Evolutionary conservation across 2,113 vertebrate species (phyloP), one percentile per base, ranked within the genome.

Genomic region (Cyanocitta stelleri): DNA sequence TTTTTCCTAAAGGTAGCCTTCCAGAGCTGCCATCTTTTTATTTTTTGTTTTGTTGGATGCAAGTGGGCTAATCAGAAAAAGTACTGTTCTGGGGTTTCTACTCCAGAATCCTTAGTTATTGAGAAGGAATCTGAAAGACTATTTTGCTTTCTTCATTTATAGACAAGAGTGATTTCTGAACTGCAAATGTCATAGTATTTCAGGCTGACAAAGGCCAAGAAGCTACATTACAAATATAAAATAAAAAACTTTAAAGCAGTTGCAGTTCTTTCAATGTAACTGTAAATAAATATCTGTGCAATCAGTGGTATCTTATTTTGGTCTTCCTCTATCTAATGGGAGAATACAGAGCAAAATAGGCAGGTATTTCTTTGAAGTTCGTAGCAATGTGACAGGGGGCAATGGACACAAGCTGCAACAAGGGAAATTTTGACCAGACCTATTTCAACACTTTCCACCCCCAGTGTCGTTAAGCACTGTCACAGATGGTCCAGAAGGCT

Each of bases 391-490:
- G 17, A 52, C 6, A 33, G 9, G 19, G 5, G 19, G 0, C 19
- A 64, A 79, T 32, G 12, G 15, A 41, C 29, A 30, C 6, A 46
- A 75, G n/a, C 14, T 71, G 26, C 35, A 86, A 43, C 12, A 48
- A 48, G 9, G 30, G 20, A 79, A 88, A 43, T 76, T 63, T 85
- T 71, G 8, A 24, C 11, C 22, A 22, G 39, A 43, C 4, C 13
- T 61, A 15, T 48, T n/a, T 9, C 20, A 37, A 37, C 7, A 11
- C 3, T 51, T n/a, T 8, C 13, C 11, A 11, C 2, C 1, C 16
- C 1, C 3, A 14, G 3, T 21, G 9, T 2, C 1, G 12, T 59
- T 71, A 58, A 62, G 15, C 7, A 37, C 3, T 51, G 17, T 22
- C 39, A 79, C 6, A 56, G 11, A 26, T 4, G 14, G 24, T 17